Conservation (phyloP, 2,888 invertebrate genomes). For the Drosophila gaucha region DNA sequence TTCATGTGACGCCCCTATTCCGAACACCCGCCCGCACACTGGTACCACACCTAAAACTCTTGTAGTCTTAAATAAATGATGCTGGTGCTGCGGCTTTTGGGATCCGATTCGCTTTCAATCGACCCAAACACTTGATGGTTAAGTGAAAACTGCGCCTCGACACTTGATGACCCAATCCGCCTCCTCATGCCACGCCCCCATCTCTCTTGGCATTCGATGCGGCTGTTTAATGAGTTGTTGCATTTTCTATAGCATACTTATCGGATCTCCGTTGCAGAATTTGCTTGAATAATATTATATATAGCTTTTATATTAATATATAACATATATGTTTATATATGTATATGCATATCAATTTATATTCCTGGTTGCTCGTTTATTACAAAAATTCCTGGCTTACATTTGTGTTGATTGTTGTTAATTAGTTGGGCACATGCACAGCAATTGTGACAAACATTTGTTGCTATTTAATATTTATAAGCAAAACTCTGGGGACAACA, state of each 20-base stretch:
- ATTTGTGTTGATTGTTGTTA: slow-evolving; percentile 51
- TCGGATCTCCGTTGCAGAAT: slow-evolving; percentile 11
- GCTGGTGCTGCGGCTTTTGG: slow-evolving; percentile 64
- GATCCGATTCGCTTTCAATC: slow-evolving; percentile 63
- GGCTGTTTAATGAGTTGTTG: slow-evolving; percentile 56
- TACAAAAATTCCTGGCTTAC: slow-evolving; percentile 20
- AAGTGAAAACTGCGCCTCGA: slow-evolving; percentile 51
- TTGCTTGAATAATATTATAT: not conserved
- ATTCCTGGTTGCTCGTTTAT: slow-evolving; percentile 5
- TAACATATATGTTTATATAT: not conserved
- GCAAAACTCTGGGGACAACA: slow-evolving; percentile 31
- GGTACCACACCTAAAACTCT: not conserved
- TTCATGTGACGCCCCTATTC: not conserved
- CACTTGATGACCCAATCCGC: slow-evolving; percentile 14
- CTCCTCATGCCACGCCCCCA: not conserved
- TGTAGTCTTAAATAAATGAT: slow-evolving; percentile 66
- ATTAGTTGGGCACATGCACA: slow-evolving; percentile 47
- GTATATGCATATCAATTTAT: not conserved
- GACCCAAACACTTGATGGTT: slow-evolving; percentile 47
- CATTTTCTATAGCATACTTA: slow-evolving; percentile 51
- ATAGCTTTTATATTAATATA: too few species aligned
- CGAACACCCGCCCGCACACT: not conserved
- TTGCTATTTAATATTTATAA: slow-evolving; percentile 35
- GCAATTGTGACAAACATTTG: slow-evolving; percentile 32
- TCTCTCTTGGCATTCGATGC: slow-evolving; percentile 36